A percentile compares a stretch with the other conserved stretches of the same genome.
Evolutionary conservation across 2,113 vertebrate genomes (phyloP).

Genomic region (Copsychus sechellarum): DNA sequence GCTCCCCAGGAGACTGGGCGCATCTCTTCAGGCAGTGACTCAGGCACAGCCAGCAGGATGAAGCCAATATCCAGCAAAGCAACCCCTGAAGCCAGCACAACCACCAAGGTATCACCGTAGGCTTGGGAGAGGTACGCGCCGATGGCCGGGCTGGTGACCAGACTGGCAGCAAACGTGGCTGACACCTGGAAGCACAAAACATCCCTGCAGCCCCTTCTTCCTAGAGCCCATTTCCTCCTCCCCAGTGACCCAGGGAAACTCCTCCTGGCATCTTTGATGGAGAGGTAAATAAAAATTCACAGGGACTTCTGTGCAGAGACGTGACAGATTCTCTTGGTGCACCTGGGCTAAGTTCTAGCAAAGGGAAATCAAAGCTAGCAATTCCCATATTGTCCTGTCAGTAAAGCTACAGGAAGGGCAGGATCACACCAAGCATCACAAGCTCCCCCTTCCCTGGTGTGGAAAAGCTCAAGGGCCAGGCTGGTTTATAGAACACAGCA

Average conservation of each 20-base stretch:
- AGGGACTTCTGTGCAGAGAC: background rate
- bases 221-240: background rate
- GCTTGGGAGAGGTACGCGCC: conserved; percentile 86
- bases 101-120: conserved; percentile 87
- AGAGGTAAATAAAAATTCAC: background rate
- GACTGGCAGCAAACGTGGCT: conserved; percentile 88
- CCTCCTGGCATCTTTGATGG: background rate
- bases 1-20: conserved; percentile 90
- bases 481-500: background rate
- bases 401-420: background rate
- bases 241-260: background rate
- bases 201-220: background rate
- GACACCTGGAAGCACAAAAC: conserved; percentile 78
- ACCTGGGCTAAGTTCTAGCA: background rate
- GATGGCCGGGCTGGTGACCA: conserved; percentile 91
- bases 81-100: conserved; percentile 86
- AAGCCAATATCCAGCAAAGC: conserved; percentile 90
- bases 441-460: background rate
- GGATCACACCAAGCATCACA: background rate
- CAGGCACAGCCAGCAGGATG: conserved; percentile 89
- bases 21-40: conserved; percentile 92
- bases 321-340: background rate
- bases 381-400: rapidly evolving
- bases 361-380: background rate
- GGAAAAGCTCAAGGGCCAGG: background rate